phyloP scores from a whole-genome alignment of 1,140 invertebrate species.

The Saxidomus purpurata region DNA sequence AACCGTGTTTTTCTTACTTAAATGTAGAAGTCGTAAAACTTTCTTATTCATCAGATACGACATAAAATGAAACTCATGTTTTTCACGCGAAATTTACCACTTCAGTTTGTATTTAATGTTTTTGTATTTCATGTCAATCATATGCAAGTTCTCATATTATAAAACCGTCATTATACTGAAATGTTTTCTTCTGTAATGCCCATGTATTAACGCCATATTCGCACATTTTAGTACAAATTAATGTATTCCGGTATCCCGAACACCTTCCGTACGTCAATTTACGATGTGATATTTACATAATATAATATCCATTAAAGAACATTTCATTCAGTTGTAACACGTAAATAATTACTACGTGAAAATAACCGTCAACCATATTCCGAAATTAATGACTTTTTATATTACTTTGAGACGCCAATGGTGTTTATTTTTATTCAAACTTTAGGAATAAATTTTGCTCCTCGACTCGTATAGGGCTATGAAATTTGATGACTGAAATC shows the following conservation, averaged over 20 bases:
- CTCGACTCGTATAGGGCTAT: slow-evolving; percentile 16
- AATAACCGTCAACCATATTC: slow-evolving; percentile 22
- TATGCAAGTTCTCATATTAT: background rate
- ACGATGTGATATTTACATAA: slow-evolving; percentile 57
- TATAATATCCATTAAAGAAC: slow-evolving; percentile 51
- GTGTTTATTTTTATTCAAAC: slow-evolving; percentile 52
- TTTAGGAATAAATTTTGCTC: slow-evolving; percentile 52
- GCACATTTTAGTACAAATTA: slow-evolving; percentile 46
- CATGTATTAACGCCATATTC: slow-evolving; percentile 23
- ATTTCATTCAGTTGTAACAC: slow-evolving; percentile 49
- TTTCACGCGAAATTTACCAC: background rate
- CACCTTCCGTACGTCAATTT: slow-evolving; percentile 26
- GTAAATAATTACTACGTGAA: slow-evolving; percentile 54
- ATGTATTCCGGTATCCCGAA: slow-evolving; percentile 22
- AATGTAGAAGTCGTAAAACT: too few relatives aligned
- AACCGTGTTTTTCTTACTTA: too few relatives aligned
- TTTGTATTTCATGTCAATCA: slow-evolving; percentile 37
- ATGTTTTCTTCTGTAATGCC: slow-evolving; percentile 27
- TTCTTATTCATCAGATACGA: background rate
- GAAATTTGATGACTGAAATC: slow-evolving; percentile 49
- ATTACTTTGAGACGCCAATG: slow-evolving; percentile 47
- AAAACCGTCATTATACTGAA: slow-evolving; percentile 14
- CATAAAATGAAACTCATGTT: background rate
- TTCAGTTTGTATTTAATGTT: slow-evolving; percentile 11
- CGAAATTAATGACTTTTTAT: slow-evolving; percentile 60